Percentiles rank a stretch among this genome's conserved stretches.
phyloP scores from a whole-genome alignment of 2,113 vertebrate species.

The Sander vitreus region DNA sequence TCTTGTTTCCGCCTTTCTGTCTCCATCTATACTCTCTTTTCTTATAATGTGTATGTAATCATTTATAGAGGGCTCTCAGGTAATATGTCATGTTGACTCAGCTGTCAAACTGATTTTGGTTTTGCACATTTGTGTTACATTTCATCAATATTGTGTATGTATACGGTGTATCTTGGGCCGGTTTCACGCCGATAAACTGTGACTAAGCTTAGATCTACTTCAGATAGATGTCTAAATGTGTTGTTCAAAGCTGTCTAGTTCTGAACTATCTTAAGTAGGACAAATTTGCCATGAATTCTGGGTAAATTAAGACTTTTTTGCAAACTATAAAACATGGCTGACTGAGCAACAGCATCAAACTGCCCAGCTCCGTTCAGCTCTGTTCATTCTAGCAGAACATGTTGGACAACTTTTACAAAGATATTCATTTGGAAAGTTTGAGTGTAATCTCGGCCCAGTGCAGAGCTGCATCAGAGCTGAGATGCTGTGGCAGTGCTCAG shows the following conservation, averaged over 20 bases:
- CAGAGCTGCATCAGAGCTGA: background rate
- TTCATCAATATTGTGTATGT: constrained; percentile 3
- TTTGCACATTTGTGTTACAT: background rate
- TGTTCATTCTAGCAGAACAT: background rate
- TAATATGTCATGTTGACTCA: background rate
- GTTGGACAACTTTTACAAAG: background rate
- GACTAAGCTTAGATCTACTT: background rate
- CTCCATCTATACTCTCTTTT: constrained; percentile 6
- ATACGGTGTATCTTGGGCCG: background rate
- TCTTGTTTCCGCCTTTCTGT: background rate
- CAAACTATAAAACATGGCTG: background rate
- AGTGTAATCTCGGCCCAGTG: background rate
- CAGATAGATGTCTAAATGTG: background rate
- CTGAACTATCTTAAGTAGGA: background rate
- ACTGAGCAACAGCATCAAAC: background rate
- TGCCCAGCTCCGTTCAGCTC: background rate
- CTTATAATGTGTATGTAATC: constrained; percentile 15
- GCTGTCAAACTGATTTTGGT: background rate
- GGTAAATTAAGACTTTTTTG: background rate
- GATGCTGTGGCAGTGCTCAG: background rate
- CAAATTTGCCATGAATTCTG: background rate
- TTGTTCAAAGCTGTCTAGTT: background rate
- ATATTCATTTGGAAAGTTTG: background rate
- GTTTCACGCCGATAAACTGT: background rate
- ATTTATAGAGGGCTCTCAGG: background rate